Evolutionary conservation across 2,797 vertebrate species (phyloP), one percentile per base, ranked within the genome.

Genomic region (Agapornis canus): DNA sequence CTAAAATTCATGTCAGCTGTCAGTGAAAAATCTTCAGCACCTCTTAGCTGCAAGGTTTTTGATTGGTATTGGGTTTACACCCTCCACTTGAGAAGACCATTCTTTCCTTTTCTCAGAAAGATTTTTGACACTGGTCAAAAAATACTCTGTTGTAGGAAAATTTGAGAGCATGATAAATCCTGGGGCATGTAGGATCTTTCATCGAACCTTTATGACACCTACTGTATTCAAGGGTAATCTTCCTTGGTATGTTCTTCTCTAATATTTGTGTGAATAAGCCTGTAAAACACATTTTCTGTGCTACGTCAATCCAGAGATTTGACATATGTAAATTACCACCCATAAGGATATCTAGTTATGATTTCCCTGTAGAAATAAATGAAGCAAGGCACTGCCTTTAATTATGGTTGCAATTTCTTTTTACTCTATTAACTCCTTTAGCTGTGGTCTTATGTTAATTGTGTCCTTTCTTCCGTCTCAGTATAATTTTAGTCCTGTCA

Each of bases 371-470:
- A 79, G 85, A 65, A 88, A 43, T 69, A 92, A 82, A 72, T 59
- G 2, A 91, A 94, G 76, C 82, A 73, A 70, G 47, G 35, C 22
- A 48, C 27, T 77, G 66, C 45, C 32, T 92, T 78, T 86, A 94
- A 86, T 95, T 92, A 72, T 73, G 82, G 56, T 19, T 73, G 40
- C 39, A 82, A 78, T 94, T 91, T 72, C 47, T 72, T 86, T 92
- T 78, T 90, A 47, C 13, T 21, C 48, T 85, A 4, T 78, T 93
- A 89, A 84, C 70, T 57, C 11, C 39, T 42, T 8, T 75, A 68
- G 35, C 66, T 70, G 23, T 89, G 48, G 32, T 87, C 57, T 73
- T 87, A 35, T 65, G 3, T 57, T 75, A 82, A 72, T 69, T 87
- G 76, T 59, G 23, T 66, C 27, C n/a, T 77, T 87, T 79, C 26